Percentiles rank a stretch among this genome's conserved stretches.
Evolutionary conservation across 1,140 invertebrate species (phyloP).

Genomic region (Fopius arisanus): DNA sequence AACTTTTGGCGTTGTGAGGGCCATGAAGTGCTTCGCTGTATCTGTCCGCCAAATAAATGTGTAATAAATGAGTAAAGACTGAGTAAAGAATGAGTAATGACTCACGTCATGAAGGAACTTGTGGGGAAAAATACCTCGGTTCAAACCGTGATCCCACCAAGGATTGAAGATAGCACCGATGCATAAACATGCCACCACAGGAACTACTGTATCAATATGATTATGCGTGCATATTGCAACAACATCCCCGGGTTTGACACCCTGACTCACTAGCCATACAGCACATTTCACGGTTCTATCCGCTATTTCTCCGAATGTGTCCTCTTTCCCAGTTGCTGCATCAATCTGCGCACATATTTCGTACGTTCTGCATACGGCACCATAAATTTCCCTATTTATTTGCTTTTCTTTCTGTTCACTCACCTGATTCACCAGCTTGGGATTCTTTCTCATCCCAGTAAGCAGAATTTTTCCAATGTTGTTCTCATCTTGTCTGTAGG

Average conservation of each 20-base stretch:
- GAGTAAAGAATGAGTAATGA: too few relatives aligned
- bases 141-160: constrained; percentile 36
- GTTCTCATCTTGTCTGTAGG: neutral
- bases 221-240: constrained; percentile 60
- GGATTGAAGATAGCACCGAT: constrained; percentile 50
- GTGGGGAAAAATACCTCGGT: constrained; percentile 32
- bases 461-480: constrained; percentile 30
- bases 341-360: constrained; percentile 53
- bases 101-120: too few relatives aligned
- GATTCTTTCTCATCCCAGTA: constrained; percentile 19
- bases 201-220: constrained; percentile 60
- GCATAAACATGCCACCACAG: constrained; percentile 57
- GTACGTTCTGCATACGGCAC: neutral
- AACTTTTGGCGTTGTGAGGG: constrained; percentile 52
- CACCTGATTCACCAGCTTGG: constrained; percentile 33
- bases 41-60: constrained; percentile 39
- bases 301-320: constrained; percentile 56
- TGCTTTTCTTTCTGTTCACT: neutral
- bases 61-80: neutral
- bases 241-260: constrained; percentile 57
- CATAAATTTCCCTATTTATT: neutral
- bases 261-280: constrained; percentile 54
- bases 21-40: constrained; percentile 46
- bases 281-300: constrained; percentile 57
- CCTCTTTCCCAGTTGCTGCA: constrained; percentile 53